Conservation (phyloP, 2,797 vertebrate genomes). For the Neomorphus geoffroyi region DNA sequence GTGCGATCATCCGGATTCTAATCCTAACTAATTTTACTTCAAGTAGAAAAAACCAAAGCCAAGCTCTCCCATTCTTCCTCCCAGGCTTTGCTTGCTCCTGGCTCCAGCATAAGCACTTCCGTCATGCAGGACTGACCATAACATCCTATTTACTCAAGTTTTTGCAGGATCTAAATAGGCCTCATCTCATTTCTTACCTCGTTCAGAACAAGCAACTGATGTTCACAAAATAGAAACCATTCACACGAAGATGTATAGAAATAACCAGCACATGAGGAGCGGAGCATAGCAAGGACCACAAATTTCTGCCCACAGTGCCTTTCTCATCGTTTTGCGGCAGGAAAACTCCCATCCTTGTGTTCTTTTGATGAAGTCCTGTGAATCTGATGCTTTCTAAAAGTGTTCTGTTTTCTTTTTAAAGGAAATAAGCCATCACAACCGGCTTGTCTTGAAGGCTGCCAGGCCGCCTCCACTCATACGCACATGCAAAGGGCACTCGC, state of each 20-base stretch:
- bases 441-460: not conserved
- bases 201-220: not conserved
- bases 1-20: not conserved
- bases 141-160: not conserved
- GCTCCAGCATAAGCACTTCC: not conserved
- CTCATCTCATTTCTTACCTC: not conserved
- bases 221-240: not conserved
- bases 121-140: not conserved
- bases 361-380: not conserved
- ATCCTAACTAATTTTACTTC: not conserved
- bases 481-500: not conserved
- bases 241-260: not conserved
- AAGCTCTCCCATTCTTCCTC: not conserved
- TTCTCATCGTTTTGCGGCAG: not conserved
- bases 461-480: not conserved
- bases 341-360: not conserved
- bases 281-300: not conserved
- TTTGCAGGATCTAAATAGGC: not conserved
- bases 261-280: not conserved
- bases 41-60: not conserved
- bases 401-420: not conserved
- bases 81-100: not conserved
- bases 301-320: accelerated
- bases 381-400: not conserved
- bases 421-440: accelerated